phyloP scores from a whole-genome alignment of 2,113 vertebrate species.

The Cygnus atratus region DNA sequence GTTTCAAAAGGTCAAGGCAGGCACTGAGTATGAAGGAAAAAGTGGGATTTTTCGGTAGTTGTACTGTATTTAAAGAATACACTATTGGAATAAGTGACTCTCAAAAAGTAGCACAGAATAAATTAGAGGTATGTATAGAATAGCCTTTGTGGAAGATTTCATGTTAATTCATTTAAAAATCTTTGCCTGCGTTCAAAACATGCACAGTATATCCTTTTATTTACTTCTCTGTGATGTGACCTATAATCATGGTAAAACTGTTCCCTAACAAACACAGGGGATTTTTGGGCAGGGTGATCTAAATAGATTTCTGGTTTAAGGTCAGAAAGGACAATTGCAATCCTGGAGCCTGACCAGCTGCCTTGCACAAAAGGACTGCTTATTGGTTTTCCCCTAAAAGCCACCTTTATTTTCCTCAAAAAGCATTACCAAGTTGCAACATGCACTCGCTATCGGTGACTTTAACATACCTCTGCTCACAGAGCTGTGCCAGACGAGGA shows the following conservation, averaged over 20 bases:
- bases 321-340: constrained; percentile 1
- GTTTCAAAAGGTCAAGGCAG: neutral
- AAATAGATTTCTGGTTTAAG: neutral
- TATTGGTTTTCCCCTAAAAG: neutral
- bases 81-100: neutral
- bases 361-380: neutral
- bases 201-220: neutral
- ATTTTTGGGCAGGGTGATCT: neutral
- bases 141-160: neutral
- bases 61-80: neutral
- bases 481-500: neutral
- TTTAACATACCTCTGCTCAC: neutral
- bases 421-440: neutral
- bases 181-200: neutral
- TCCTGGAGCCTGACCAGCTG: neutral
- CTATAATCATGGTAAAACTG: neutral
- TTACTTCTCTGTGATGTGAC: neutral
- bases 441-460: rapidly evolving
- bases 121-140: neutral
- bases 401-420: neutral
- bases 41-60: neutral
- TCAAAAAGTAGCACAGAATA: neutral
- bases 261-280: neutral
- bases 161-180: neutral
- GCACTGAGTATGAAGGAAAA: neutral